Conservation (phyloP, 2,888 invertebrate species). For the Graphium colonna region DNA sequence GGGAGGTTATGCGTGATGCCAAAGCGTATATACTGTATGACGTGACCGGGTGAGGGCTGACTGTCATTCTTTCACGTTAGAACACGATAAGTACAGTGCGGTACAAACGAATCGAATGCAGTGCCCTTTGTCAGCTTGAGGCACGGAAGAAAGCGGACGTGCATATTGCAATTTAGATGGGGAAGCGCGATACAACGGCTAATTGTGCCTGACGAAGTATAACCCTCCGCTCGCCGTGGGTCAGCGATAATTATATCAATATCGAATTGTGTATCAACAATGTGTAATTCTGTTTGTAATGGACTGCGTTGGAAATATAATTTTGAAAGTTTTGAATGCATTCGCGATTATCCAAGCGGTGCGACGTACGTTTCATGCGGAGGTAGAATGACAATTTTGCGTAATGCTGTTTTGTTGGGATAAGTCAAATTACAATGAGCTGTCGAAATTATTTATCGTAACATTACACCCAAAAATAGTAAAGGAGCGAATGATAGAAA, state of each 20-base stretch:
- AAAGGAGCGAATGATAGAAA: no score
- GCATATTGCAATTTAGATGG: slow-evolving; percentile 71
- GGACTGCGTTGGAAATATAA: slow-evolving; percentile 1
- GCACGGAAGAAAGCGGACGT: slow-evolving; percentile 65
- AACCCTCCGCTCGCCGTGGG: slow-evolving; percentile 23
- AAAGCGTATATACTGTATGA: no score
- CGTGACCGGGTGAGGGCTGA: no score
- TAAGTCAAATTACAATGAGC: no score
- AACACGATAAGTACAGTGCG: no score
- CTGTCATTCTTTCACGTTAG: not conserved
- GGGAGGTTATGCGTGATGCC: no score
- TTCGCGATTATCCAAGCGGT: not conserved
- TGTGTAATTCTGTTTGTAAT: slow-evolving; percentile 8
- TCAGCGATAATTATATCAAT: slow-evolving; percentile 33
- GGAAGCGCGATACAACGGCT: slow-evolving; percentile 58
- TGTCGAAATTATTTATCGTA: no score
- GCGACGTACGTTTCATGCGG: not conserved
- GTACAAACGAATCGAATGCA: not conserved
- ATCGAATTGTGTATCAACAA: slow-evolving; percentile 20
- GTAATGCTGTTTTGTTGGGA: no score
- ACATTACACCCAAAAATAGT: no score
- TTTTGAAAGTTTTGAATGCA: not conserved
- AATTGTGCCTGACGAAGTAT: slow-evolving; percentile 57
- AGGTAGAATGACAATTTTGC: no score
- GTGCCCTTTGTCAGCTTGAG: slow-evolving; percentile 32